Percentiles rank a stretch among this genome's conserved stretches.
These are phyloP conservation scores for Odocoileus virginianus DNA, from an alignment of 2,113 vertebrate species.

Conservation along the genomic window DNA sequence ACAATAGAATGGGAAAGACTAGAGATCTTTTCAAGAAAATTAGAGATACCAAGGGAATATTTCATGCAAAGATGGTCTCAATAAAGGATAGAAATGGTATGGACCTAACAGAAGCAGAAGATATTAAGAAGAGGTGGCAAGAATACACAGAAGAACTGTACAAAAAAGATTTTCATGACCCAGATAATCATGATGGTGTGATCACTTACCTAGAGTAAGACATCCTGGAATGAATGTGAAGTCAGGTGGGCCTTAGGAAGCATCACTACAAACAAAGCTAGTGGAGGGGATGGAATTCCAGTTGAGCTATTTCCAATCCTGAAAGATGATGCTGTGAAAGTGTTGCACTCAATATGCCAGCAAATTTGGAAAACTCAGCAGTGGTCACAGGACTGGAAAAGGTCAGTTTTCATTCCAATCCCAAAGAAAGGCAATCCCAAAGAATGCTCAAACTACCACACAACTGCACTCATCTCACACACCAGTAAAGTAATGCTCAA, in stretches of 20 bases:
- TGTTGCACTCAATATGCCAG: not conserved
- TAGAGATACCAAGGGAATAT: not conserved
- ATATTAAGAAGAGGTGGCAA: not conserved
- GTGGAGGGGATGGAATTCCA: not conserved
- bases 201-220: not conserved
- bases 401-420: not conserved
- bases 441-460: not conserved
- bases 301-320: not conserved
- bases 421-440: not conserved
- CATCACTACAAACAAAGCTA: not conserved
- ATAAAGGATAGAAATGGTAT: not conserved
- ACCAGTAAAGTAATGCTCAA: not conserved
- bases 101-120: not conserved
- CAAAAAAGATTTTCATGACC: not conserved
- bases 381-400: not conserved
- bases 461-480: not conserved
- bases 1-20: not conserved
- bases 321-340: not conserved
- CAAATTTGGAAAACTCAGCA: not conserved
- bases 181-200: not conserved
- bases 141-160: not conserved
- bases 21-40: not conserved
- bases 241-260: not conserved
- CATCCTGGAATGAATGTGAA: not conserved
- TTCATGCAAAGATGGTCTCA: not conserved